Conservation (phyloP, 1,140 invertebrate genomes). For the Brachionus plicatilis region DNA sequence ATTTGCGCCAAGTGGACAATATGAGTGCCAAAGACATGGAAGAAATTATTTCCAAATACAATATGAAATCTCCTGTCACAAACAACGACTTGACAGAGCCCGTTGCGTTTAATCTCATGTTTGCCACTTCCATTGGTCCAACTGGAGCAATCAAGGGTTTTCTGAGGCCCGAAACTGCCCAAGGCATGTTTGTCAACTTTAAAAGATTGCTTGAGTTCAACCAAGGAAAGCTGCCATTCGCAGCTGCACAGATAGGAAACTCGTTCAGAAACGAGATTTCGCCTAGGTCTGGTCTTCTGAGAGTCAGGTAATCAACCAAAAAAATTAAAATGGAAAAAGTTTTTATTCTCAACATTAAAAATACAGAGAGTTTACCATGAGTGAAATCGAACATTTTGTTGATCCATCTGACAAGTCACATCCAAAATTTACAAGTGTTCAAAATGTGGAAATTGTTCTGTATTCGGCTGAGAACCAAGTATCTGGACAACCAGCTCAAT, state of each 20-base stretch:
- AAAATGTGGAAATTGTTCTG: conserved; percentile 68
- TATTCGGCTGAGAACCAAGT: conserved; percentile 96
- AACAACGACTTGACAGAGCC: conserved; percentile 88
- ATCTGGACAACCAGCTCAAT: conserved; percentile 58
- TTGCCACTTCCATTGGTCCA: conserved; percentile 91
- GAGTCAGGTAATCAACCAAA: conserved; percentile 66
- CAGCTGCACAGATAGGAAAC: conserved; percentile 93
- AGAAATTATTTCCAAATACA: conserved; percentile 71
- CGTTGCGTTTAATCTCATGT: conserved; percentile 98
- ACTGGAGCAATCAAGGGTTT: conserved; percentile 87
- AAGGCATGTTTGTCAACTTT: conserved; percentile 99
- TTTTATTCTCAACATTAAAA: not conserved
- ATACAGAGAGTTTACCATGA: conserved; percentile 91
- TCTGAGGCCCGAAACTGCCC: conserved; percentile 92
- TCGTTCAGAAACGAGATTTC: conserved; percentile 99
- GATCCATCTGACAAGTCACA: conserved; percentile 80
- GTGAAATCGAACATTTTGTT: conserved; percentile 99
- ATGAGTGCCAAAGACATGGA: conserved; percentile 83
- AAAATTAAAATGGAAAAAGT: not conserved
- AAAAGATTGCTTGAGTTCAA: conserved; percentile 93
- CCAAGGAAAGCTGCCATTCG: conserved; percentile 90
- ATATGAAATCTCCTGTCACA: conserved; percentile 88
- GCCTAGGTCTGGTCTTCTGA: conserved; percentile 86
- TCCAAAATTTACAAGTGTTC: conserved; percentile 75
- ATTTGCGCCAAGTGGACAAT: conserved; percentile 63